A percentile compares a stretch with the other conserved stretches of the same genome.
Conservation (phyloP, 1,140 invertebrate species). For the Oryctes rhinoceros region DNA sequence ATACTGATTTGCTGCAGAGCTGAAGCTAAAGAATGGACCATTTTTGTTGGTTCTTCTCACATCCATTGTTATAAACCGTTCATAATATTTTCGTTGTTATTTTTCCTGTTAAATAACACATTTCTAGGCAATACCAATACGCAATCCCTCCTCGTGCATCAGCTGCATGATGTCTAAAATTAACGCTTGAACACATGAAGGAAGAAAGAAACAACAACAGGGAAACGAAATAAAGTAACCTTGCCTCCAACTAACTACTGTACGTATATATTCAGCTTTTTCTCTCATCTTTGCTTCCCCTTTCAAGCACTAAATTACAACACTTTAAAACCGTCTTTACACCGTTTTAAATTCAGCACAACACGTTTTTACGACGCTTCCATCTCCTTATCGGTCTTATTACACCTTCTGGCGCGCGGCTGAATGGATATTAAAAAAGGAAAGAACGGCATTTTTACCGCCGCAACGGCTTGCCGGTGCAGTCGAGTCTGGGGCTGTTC, state of each 20-base stretch:
- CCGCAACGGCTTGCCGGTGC: background rate
- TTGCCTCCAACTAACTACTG: background rate
- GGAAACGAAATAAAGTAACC: background rate
- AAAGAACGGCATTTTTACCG: background rate
- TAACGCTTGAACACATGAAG: background rate
- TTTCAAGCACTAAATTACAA: conserved; percentile 22
- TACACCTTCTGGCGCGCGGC: conserved; percentile 6
- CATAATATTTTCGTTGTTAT: too few species aligned
- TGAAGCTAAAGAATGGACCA: too few species aligned
- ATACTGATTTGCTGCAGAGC: too few species aligned
- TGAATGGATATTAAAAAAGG: conserved; percentile 16
- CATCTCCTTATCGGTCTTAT: conserved; percentile 14
- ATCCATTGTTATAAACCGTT: too few species aligned
- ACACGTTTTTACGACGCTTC: conserved; percentile 3
- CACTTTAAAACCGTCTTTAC: background rate
- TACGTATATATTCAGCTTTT: background rate
- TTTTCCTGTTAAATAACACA: too few species aligned
- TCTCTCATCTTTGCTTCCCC: background rate
- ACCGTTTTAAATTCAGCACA: conserved; percentile 18
- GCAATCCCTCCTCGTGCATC: too few species aligned
- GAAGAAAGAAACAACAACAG: background rate
- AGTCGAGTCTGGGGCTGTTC: background rate
- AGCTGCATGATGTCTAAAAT: background rate
- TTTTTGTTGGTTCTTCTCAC: too few species aligned
- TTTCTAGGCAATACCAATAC: too few species aligned